These are phyloP conservation scores for Aurelia coerulea DNA, from an alignment of 30 jellyfish, hydroid and myxozoan species.

Conservation along the genomic window DNA sequence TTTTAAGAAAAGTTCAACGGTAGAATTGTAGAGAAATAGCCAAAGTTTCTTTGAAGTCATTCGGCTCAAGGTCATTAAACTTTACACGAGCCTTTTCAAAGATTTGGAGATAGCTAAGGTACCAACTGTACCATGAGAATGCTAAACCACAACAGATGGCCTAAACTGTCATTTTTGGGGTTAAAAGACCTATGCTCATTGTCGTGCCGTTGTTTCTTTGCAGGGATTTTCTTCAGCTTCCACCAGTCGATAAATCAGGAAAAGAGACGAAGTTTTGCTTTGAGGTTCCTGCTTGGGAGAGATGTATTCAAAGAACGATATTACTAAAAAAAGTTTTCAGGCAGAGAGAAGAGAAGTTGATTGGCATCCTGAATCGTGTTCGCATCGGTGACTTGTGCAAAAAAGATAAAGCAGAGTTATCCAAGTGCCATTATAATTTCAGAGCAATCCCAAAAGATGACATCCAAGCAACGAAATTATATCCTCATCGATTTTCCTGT, in stretches of 20 bases:
- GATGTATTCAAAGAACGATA: constrained; percentile 49
- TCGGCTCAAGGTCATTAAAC: no score
- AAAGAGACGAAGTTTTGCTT: constrained; percentile 53
- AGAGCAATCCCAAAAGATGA: constrained; percentile 50
- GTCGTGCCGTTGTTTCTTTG: no score
- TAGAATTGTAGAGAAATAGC: no score
- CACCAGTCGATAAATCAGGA: constrained; percentile 59
- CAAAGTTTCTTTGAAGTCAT: no score
- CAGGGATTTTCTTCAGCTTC: constrained; percentile 89
- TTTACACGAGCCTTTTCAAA: no score
- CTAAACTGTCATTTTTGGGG: no score
- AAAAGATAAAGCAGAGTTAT: constrained; percentile 55
- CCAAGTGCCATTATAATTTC: constrained; percentile 45
- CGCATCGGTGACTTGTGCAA: constrained; percentile 59
- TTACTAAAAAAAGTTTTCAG: constrained; percentile 74
- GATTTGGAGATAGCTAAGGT: no score
- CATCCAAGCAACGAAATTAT: constrained; percentile 70
- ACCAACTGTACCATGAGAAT: no score
- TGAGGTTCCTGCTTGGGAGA: constrained; percentile 73
- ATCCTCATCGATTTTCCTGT: constrained; percentile 69
- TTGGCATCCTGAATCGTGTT: constrained; percentile 64
- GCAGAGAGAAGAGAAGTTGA: constrained; percentile 60
- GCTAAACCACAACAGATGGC: no score
- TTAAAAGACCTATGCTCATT: no score
- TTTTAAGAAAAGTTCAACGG: no score